phyloP scores from a whole-genome alignment of 2,888 invertebrate species.

The Chesias legatella region DNA sequence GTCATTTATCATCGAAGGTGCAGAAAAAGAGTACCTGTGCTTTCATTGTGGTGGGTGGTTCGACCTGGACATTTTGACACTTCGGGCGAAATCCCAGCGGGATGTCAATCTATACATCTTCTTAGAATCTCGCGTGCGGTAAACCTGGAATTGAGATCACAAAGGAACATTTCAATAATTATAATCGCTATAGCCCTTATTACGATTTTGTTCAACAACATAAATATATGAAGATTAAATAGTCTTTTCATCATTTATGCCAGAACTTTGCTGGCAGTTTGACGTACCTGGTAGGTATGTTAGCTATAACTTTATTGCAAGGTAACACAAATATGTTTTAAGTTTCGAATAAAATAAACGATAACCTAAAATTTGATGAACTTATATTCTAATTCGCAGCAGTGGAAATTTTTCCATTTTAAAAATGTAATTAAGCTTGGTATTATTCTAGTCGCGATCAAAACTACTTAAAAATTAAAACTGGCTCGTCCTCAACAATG shows the following conservation, averaged over 20 bases:
- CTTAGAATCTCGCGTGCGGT: conserved; percentile 70
- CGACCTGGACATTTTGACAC: conserved; percentile 74
- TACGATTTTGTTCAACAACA: too few relatives aligned
- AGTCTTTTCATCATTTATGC: conserved; percentile 3
- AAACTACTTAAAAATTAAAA: conserved; percentile 45
- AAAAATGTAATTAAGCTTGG: conserved; percentile 24
- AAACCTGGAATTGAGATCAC: conserved; percentile 53
- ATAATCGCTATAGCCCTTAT: conserved; percentile 31
- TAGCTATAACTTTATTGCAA: too few relatives aligned
- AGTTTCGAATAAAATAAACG: too few relatives aligned
- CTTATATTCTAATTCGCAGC: too few relatives aligned
- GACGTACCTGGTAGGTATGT: too few relatives aligned
- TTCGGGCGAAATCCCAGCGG: conserved; percentile 73
- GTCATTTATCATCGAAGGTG: conserved; percentile 1
- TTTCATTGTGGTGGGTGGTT: conserved; percentile 58
- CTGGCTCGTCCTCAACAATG: conserved; percentile 28
- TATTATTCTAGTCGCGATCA: conserved; percentile 42
- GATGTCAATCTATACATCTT: conserved; percentile 64
- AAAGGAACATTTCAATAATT: conserved; percentile 58
- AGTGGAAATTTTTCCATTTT: too few relatives aligned
- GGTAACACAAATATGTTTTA: too few relatives aligned
- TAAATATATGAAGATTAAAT: conserved; percentile 1
- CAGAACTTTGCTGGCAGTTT: too few relatives aligned
- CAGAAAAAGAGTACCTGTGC: conserved; percentile 6
- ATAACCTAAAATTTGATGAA: too few relatives aligned